Percentiles rank a stretch among this genome's conserved stretches.
phyloP scores from a whole-genome alignment of 2,113 vertebrate genomes.

The Cettia cetti region DNA sequence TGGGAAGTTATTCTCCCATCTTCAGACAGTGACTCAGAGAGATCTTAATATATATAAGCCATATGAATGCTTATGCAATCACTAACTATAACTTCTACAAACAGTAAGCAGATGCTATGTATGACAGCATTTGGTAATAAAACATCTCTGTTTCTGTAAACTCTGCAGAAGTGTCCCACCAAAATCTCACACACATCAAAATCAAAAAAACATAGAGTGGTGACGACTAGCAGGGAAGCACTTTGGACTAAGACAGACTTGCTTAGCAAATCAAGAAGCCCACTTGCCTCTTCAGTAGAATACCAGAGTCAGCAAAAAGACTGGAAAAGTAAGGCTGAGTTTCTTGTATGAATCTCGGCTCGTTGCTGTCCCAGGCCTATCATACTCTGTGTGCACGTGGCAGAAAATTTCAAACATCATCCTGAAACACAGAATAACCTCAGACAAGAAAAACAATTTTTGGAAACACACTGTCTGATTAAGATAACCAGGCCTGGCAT shows the following conservation, averaged over 20 bases:
- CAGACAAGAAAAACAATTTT: background rate
- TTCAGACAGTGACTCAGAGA: background rate
- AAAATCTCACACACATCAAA: background rate
- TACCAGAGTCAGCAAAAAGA: background rate
- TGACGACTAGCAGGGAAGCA: background rate
- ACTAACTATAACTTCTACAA: background rate
- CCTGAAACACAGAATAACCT: background rate
- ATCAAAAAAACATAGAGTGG: accelerated
- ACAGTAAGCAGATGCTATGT: background rate
- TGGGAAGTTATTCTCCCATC: background rate
- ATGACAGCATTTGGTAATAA: background rate
- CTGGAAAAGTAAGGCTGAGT: background rate
- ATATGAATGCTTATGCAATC: background rate
- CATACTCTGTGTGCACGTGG: too few species aligned
- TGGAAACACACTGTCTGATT: background rate
- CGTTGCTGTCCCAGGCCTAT: background rate
- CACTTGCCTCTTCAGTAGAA: background rate
- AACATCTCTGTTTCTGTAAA: background rate
- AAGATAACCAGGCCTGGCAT: background rate
- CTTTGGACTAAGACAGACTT: background rate
- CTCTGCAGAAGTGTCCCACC: background rate
- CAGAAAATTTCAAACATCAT: background rate
- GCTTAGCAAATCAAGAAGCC: background rate
- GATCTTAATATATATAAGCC: background rate
- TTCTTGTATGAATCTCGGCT: background rate